These are phyloP conservation scores for Anneissia japonica DNA, from an alignment of 35 echinoderm and acorn worm genomes.

Conservation along the genomic window DNA sequence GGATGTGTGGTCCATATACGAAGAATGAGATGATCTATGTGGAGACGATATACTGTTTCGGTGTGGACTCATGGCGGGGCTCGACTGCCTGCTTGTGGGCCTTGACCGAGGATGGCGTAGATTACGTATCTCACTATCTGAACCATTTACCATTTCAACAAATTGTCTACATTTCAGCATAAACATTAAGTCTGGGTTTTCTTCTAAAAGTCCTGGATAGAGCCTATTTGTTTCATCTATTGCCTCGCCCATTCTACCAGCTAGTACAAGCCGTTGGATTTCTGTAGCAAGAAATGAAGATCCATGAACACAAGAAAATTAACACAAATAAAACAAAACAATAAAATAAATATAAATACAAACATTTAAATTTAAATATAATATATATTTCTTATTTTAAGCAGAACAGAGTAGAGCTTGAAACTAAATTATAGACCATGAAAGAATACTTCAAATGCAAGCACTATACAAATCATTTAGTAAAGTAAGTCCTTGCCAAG, in stretches of 20 bases:
- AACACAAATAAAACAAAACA: not conserved
- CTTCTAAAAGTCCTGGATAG: conserved; percentile 86
- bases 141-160: conserved; percentile 99
- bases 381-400: not conserved
- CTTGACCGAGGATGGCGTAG: conserved; percentile 55
- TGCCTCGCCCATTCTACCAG: conserved; percentile 92
- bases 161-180: conserved; percentile 99
- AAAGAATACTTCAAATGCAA: not conserved
- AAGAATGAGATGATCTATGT: conserved; percentile 74
- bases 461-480: not conserved
- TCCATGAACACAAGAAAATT: not conserved
- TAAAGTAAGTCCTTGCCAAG: too few species aligned
- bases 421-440: not conserved
- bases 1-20: conserved; percentile 4
- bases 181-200: conserved; percentile 81
- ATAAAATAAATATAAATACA: not conserved
- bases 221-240: conserved; percentile 91
- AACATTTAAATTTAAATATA: not conserved
- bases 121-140: conserved; percentile 84
- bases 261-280: conserved; percentile 91
- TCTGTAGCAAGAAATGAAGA: conserved; percentile 33
- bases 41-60: conserved; percentile 45
- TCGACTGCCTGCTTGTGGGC: conserved; percentile 62
- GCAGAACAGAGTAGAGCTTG: not conserved
- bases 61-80: conserved; percentile 91